phyloP scores from a whole-genome alignment of 2,888 invertebrate species.

The Lordiphosa andalusiaca region DNA sequence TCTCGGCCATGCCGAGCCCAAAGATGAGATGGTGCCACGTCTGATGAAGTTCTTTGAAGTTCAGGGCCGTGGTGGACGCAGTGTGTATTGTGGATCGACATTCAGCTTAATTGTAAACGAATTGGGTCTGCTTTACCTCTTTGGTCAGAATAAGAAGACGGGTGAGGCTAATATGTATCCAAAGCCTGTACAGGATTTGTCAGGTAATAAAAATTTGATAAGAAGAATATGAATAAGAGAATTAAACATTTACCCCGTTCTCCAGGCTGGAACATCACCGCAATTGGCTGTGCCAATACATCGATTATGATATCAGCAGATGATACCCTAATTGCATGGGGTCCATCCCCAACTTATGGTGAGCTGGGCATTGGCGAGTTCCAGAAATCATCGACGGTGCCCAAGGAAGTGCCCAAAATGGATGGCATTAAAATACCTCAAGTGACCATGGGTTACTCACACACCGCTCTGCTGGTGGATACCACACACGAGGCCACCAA shows the following conservation, averaged over 20 bases:
- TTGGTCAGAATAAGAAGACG: slow-evolving; percentile 94
- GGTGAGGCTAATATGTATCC: slow-evolving; percentile 99
- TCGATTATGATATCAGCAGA: slow-evolving; percentile 94
- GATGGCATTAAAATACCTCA: slow-evolving; percentile 88
- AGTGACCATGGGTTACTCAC: slow-evolving; percentile 92
- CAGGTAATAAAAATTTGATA: slow-evolving; percentile 81
- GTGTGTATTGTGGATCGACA: slow-evolving; percentile 91
- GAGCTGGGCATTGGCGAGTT: slow-evolving; percentile 95
- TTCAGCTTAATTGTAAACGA: slow-evolving; percentile 93
- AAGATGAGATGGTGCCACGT: slow-evolving; percentile 93
- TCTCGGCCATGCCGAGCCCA: slow-evolving; percentile 94
- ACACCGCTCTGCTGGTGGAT: slow-evolving; percentile 86
- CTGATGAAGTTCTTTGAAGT: slow-evolving; percentile 94
- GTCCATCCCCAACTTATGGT: slow-evolving; percentile 95
- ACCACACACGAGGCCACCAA: slow-evolving; percentile 82
- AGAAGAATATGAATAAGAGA: no score
- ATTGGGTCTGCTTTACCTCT: slow-evolving; percentile 87
- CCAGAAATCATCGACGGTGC: slow-evolving; percentile 91
- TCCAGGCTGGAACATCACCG: slow-evolving; percentile 86
- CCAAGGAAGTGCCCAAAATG: slow-evolving; percentile 91
- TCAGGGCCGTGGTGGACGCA: slow-evolving; percentile 90
- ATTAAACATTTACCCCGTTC: no score
- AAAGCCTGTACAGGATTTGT: slow-evolving; percentile 95
- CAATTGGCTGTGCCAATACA: slow-evolving; percentile 90
- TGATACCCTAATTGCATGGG: slow-evolving; percentile 94